These are phyloP conservation scores for Andrena bucephala DNA, from an alignment of 2,888 invertebrate species.

Conservation along the genomic window DNA sequence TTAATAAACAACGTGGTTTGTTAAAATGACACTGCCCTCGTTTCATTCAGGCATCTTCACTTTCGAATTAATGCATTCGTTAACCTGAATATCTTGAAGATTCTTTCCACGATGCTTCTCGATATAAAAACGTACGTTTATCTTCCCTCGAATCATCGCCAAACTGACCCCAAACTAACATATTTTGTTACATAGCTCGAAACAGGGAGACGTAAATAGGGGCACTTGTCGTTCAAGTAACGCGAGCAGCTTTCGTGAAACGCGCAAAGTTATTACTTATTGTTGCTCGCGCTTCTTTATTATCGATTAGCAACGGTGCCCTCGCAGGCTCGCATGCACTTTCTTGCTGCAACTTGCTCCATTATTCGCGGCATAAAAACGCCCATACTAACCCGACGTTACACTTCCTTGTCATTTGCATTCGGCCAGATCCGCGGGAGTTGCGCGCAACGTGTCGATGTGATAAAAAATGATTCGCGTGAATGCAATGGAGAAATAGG, in stretches of 20 bases:
- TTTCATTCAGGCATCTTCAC: too few relatives aligned
- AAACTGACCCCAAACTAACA: not conserved
- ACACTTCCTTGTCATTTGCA: slow-evolving; percentile 18
- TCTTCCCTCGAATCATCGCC: not conserved
- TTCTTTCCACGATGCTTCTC: not conserved
- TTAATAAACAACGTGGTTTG: too few relatives aligned
- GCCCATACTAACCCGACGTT: slow-evolving; percentile 5
- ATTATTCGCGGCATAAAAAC: slow-evolving; percentile 5
- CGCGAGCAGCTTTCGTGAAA: slow-evolving; percentile 10
- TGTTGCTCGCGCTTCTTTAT: slow-evolving; percentile 36
- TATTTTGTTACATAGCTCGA: not conserved
- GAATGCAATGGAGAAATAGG: slow-evolving; percentile 28
- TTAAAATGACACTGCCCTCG: too few relatives aligned
- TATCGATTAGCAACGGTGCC: slow-evolving; percentile 43
- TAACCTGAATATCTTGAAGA: not conserved
- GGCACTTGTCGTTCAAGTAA: not conserved
- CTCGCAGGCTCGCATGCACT: slow-evolving; percentile 10
- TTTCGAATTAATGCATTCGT: not conserved
- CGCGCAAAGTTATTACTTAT: slow-evolving; percentile 29
- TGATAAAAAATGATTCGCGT: not conserved
- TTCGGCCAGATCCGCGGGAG: not conserved
- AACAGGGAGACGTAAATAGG: not conserved
- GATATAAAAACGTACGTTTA: not conserved
- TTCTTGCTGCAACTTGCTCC: slow-evolving; percentile 3
- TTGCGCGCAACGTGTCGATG: not conserved